Percentiles rank a stretch among this genome's conserved stretches.
Evolutionary conservation across 1,140 invertebrate species (phyloP).

Genomic region (Drosophila eugracilis): DNA sequence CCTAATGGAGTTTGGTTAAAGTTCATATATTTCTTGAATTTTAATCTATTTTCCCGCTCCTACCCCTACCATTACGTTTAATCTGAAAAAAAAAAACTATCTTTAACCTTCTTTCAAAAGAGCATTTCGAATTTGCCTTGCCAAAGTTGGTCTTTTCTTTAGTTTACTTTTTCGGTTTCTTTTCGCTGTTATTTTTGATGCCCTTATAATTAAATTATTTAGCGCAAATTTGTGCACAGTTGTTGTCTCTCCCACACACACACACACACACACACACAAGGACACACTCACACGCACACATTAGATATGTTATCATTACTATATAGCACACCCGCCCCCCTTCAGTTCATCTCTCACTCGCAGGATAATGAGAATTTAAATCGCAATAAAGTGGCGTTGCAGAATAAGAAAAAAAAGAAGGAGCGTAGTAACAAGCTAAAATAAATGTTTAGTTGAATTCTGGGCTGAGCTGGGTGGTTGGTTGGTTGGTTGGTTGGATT

Average conservation of each 20-base stretch:
- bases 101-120: too few species aligned
- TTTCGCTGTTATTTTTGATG: slow-evolving; percentile 44
- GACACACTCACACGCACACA: slow-evolving; percentile 28
- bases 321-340: neutral
- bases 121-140: neutral
- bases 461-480: neutral
- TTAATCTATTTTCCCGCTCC: too few species aligned
- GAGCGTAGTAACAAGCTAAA: slow-evolving; percentile 73
- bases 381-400: slow-evolving; percentile 68
- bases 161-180: slow-evolving; percentile 25
- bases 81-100: too few species aligned
- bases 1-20: too few species aligned
- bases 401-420: slow-evolving; percentile 27
- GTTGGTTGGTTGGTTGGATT: too few species aligned
- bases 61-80: too few species aligned
- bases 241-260: slow-evolving; percentile 48
- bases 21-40: too few species aligned
- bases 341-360: slow-evolving; percentile 32
- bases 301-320: slow-evolving; percentile 56
- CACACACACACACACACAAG: slow-evolving; percentile 15
- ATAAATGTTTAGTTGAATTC: slow-evolving; percentile 63
- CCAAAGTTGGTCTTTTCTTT: neutral
- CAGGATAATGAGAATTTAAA: slow-evolving; percentile 77
- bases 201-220: slow-evolving; percentile 77
- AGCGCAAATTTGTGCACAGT: slow-evolving; percentile 68